Evolutionary conservation across 2,113 vertebrate genomes (phyloP).

Genomic region (Mormyrus lacerda): DNA sequence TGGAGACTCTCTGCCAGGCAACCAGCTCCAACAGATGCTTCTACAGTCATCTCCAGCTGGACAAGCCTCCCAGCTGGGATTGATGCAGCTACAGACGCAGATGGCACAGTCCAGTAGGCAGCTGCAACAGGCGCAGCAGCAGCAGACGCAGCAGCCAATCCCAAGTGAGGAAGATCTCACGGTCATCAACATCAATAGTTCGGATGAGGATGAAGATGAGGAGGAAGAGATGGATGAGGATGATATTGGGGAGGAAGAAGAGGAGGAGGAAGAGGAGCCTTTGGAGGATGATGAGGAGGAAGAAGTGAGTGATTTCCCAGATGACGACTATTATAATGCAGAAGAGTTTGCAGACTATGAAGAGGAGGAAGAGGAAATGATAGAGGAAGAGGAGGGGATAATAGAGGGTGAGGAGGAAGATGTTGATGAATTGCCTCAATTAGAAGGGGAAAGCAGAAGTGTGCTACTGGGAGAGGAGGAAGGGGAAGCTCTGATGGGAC

Average conservation of each 20-base stretch:
- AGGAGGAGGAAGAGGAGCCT: slow-evolving; percentile 60
- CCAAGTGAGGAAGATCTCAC: slow-evolving; percentile 65
- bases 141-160: slow-evolving; percentile 29
- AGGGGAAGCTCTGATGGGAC: slow-evolving; percentile 15
- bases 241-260: slow-evolving; percentile 68
- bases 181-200: slow-evolving; percentile 83
- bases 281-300: slow-evolving; percentile 67
- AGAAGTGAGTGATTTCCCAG: slow-evolving; percentile 60
- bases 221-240: slow-evolving; percentile 64
- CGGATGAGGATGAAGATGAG: slow-evolving; percentile 75
- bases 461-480: slow-evolving; percentile 20
- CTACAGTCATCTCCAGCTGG: slow-evolving; percentile 47
- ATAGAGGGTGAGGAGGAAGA: slow-evolving; percentile 33
- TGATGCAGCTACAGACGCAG: slow-evolving; percentile 60
- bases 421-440: slow-evolving; percentile 3
- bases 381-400: slow-evolving; percentile 25
- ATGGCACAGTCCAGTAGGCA: slow-evolving; percentile 42
- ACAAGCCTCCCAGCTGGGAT: slow-evolving; percentile 35
- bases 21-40: slow-evolving; percentile 67
- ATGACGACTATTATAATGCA: slow-evolving; percentile 51
- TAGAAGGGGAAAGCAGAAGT: slow-evolving; percentile 30
- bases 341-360: slow-evolving; percentile 54
- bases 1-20: slow-evolving; percentile 46
- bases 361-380: slow-evolving; percentile 45
- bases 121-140: slow-evolving; percentile 37